phyloP scores from a whole-genome alignment of 2,113 vertebrate genomes.

The Leptocoma aspasia region DNA sequence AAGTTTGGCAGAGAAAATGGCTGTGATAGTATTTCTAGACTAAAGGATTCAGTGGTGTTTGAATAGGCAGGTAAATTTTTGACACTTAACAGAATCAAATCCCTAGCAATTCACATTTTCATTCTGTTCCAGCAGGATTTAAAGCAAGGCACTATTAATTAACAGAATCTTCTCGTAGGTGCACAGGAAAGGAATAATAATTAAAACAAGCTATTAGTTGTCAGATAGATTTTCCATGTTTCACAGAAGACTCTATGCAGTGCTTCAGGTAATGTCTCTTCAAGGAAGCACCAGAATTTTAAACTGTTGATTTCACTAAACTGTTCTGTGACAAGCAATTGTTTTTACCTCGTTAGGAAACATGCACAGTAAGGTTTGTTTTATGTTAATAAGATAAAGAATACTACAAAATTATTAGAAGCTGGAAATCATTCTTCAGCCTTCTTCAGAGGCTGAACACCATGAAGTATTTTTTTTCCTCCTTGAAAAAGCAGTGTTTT shows the following conservation, averaged over 20 bases:
- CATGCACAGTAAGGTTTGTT: neutral
- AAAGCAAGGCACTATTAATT: neutral
- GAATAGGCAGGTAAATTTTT: neutral
- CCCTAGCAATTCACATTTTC: neutral
- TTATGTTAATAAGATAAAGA: neutral
- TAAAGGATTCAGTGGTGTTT: neutral
- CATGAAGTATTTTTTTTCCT: neutral
- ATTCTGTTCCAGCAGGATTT: neutral
- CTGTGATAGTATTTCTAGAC: neutral
- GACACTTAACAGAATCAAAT: neutral
- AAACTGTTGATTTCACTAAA: neutral
- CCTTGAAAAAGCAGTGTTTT: neutral
- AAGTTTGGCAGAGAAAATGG: neutral
- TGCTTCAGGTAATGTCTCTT: neutral
- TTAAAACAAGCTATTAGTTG: neutral
- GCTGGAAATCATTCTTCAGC: neutral
- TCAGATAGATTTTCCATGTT: neutral
- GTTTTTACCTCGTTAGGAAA: neutral
- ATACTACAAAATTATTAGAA: neutral
- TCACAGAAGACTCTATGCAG: neutral
- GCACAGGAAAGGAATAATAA: neutral
- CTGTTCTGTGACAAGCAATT: neutral
- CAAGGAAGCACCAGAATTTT: neutral
- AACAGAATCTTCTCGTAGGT: neutral
- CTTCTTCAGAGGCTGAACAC: neutral